These are phyloP conservation scores for Condylostylus longicornis DNA, from an alignment of 1,140 invertebrate species.

Conservation along the genomic window DNA sequence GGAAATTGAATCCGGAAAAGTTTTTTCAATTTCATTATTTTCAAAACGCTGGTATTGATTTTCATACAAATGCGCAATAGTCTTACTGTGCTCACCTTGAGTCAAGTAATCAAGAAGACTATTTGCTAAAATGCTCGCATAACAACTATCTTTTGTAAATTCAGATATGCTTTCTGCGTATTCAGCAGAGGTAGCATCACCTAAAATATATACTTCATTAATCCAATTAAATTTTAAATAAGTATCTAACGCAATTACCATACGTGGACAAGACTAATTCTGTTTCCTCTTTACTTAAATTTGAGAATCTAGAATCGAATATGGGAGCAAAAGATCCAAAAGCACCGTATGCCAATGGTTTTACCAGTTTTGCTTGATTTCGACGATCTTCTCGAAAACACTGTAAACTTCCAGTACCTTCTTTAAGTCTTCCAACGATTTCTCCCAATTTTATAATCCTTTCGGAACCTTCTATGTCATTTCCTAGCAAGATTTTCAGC, in stretches of 20 bases:
- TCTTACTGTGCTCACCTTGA: constrained; percentile 67
- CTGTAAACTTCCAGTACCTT: constrained; percentile 54
- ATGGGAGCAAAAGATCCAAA: constrained; percentile 90
- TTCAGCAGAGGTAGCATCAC: constrained; percentile 66
- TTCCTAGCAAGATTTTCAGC: constrained; percentile 54
- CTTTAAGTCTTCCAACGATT: constrained; percentile 63
- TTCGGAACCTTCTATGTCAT: constrained; percentile 60
- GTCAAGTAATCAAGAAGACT: constrained; percentile 69
- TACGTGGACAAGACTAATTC: constrained; percentile 84
- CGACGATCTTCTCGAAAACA: constrained; percentile 72
- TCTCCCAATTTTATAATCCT: constrained; percentile 69
- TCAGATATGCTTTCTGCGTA: constrained; percentile 72
- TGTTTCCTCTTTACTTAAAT: constrained; percentile 83
- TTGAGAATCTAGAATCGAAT: constrained; percentile 90
- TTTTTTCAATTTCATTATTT: constrained; percentile 23
- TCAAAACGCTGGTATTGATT: constrained; percentile 25
- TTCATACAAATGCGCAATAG: constrained; percentile 41
- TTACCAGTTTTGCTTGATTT: constrained; percentile 76
- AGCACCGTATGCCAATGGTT: constrained; percentile 84
- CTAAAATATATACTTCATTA: constrained; percentile 1
- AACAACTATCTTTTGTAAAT: constrained; percentile 72
- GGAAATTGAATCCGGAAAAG: constrained; percentile 26
- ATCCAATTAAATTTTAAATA: background rate
- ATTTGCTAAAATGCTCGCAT: constrained; percentile 68
- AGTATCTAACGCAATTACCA: constrained; percentile 37